phyloP scores from a whole-genome alignment of 1,140 invertebrate genomes.

The Pogonomyrmex californicus region DNA sequence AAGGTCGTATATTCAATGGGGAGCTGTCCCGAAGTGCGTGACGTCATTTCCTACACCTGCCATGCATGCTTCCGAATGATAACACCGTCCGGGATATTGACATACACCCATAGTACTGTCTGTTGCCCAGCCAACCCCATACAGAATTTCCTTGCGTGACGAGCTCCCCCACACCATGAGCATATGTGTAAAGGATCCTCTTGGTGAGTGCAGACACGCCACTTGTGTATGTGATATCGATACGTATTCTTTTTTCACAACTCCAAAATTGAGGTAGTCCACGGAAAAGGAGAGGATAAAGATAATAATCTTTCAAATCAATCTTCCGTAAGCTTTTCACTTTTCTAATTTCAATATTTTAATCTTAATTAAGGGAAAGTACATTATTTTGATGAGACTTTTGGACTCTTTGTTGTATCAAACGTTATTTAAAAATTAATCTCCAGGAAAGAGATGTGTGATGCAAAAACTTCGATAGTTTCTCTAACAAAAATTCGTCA shows the following conservation, averaged over 20 bases:
- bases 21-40: conserved; percentile 76
- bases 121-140: conserved; percentile 79
- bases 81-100: conserved; percentile 81
- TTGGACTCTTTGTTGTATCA: not conserved
- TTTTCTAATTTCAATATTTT: not conserved
- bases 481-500: not conserved
- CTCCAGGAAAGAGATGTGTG: not conserved
- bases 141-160: conserved; percentile 84
- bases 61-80: conserved; percentile 86
- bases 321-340: not conserved
- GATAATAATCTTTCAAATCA: not conserved
- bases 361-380: not conserved
- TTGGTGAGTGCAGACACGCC: not conserved
- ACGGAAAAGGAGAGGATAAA: not conserved
- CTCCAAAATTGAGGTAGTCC: not conserved
- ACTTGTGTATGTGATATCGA: conserved; percentile 9
- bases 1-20: conserved; percentile 73
- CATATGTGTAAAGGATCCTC: conserved; percentile 32
- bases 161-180: conserved; percentile 71
- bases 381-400: not conserved
- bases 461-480: conserved; percentile 2
- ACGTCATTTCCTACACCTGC: conserved; percentile 87
- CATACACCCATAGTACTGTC: conserved; percentile 76
- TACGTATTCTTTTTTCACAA: not conserved
- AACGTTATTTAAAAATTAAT: not conserved